Evolutionary conservation across 2,113 vertebrate genomes (phyloP), one percentile per base, ranked within the genome.

Genomic region (Nycticebus coucang): DNA sequence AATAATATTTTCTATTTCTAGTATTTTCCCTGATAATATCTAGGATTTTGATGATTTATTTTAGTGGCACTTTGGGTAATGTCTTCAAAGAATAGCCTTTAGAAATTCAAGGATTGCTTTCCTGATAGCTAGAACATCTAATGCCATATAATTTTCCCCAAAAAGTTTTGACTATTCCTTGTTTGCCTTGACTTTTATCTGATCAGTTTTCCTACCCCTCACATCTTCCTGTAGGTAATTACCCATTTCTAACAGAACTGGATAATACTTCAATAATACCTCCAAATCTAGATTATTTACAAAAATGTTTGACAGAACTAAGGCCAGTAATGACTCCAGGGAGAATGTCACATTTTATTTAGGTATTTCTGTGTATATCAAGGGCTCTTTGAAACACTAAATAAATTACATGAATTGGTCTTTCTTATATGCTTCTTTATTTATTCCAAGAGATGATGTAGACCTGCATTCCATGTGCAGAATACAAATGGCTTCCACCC

Each of bases 311-410:
- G 78, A 13, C n/a, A 86, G 35, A 71, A 13, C 30, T 81, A 2
- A n/a, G 78, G 28, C 64, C 66, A 72, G 57, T 91, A 79, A 82
- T 89, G 50, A 19, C 26, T 33, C 13, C 30, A 15, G 35, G 26
- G 35, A 85, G 12, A 80, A 96, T 84, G 87, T 82, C 10, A 81
- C 18, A 77, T 90, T 91, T 94, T 62, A 37, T 74, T 87, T 92
- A 87, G 24, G 79, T 78, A 88, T 64, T 59, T 80, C 80, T 91
- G 19, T 72, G 3, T 11, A 41, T 84, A 26, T 68, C 22, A 69
- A 55, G 19, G 6, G 26, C 45, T 71, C 62, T 90, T 87, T 82
- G 33, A 89, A 96, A 78, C 19, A 50, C 60, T 72, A 59, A 91
- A 17, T 64, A 91, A 88, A 84, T 68, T 57, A 21, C 4, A 50